phyloP scores from a whole-genome alignment of 2,113 vertebrate genomes.

The Tragelaphus imberbis region DNA sequence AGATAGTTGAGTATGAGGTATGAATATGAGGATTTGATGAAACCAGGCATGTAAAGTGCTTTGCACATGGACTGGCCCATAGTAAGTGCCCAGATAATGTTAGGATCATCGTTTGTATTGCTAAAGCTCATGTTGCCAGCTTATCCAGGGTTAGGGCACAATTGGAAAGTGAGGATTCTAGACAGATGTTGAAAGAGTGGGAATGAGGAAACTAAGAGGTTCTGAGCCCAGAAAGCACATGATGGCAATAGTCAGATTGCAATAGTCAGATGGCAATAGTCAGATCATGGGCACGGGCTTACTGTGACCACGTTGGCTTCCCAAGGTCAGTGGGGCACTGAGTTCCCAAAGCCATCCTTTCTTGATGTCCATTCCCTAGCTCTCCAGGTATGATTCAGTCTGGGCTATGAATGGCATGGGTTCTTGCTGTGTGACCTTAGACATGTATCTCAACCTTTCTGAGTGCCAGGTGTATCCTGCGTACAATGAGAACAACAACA shows the following conservation, averaged over 20 bases:
- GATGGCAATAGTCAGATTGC: background rate
- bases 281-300: background rate
- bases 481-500: background rate
- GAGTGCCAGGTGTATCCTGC: background rate
- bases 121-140: too few relatives aligned
- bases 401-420: fast-evolving
- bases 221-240: too few relatives aligned
- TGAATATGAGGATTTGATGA: background rate
- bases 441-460: background rate
- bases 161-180: background rate
- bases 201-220: background rate
- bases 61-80: fast-evolving
- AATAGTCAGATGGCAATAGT: fast-evolving
- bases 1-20: background rate
- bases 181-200: background rate
- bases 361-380: too few relatives aligned
- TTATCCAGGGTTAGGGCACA: background rate
- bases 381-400: fast-evolving
- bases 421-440: background rate
- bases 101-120: background rate
- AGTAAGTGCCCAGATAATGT: too few relatives aligned
- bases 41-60: fast-evolving
- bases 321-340: fast-evolving
- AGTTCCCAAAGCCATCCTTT: background rate
- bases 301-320: fast-evolving